A percentile compares a stretch with the other conserved stretches of the same genome.
Conservation (phyloP, 2,888 invertebrate genomes). For the Steromphala cineraria region DNA sequence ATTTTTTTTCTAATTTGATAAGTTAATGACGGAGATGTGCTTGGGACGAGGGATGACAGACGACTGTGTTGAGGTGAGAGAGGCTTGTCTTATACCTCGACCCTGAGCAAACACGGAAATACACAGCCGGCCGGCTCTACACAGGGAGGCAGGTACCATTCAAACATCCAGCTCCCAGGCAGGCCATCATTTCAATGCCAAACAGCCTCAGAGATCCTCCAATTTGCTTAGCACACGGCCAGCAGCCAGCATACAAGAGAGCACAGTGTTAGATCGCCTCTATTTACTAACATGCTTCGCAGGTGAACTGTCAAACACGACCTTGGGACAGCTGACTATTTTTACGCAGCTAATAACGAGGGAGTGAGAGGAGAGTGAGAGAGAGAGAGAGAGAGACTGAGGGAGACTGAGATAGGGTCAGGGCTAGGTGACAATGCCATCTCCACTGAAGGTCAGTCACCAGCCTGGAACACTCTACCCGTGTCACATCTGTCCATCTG, state of each 20-base stretch:
- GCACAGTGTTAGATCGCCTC: constrained; percentile 1
- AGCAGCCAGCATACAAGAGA: background rate
- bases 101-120: background rate
- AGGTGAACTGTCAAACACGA: constrained; percentile 21
- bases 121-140: background rate
- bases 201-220: constrained; percentile 17
- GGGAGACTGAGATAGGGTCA: background rate
- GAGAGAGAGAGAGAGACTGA: background rate
- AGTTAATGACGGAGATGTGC: background rate
- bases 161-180: background rate
- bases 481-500: too few species aligned
- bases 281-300: constrained; percentile 29
- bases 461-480: too few species aligned
- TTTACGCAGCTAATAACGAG: constrained; percentile 15
- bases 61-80: background rate
- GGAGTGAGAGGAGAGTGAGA: background rate
- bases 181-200: constrained; percentile 23
- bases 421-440: background rate
- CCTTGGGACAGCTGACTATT: constrained; percentile 23
- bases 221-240: constrained; percentile 7
- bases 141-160: background rate
- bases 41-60: background rate
- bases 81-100: background rate
- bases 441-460: constrained; percentile 13
- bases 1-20: too few species aligned